A percentile compares a stretch with the other conserved stretches of the same genome.
Evolutionary conservation across 2,113 vertebrate species (phyloP).

Genomic region (Melanostigma gelatinosum): DNA sequence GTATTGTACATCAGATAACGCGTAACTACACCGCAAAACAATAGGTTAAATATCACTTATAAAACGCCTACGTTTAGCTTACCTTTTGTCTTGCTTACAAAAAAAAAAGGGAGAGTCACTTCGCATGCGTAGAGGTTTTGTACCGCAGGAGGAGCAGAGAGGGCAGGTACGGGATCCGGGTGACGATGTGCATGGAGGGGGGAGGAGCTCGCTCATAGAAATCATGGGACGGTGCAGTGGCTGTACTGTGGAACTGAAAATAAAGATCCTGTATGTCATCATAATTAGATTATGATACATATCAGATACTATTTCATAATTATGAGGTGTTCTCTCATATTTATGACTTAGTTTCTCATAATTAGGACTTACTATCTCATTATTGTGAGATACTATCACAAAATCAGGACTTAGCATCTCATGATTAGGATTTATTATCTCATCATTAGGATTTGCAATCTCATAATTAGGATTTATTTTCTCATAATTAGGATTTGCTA

Average conservation of each 20-base stretch:
- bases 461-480: too few species aligned
- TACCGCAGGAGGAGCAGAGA: constrained; percentile 63
- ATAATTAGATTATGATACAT: too few species aligned
- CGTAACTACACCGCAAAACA: neutral
- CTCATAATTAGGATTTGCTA: too few species aligned
- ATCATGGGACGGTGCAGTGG: neutral
- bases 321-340: too few species aligned
- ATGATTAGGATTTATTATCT: too few species aligned
- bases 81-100: constrained; percentile 58
- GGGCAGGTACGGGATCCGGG: constrained; percentile 39
- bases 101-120: constrained; percentile 54
- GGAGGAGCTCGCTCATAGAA: neutral
- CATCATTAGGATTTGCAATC: too few species aligned
- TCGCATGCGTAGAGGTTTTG: constrained; percentile 75
- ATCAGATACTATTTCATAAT: too few species aligned
- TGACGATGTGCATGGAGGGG: neutral
- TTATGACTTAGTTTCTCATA: too few species aligned
- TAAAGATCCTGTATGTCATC: too few species aligned
- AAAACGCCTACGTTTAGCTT: constrained; percentile 49
- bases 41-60: neutral
- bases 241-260: neutral
- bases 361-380: too few species aligned
- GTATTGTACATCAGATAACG: neutral
- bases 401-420: too few species aligned
- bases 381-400: too few species aligned